Evolutionary conservation across 1,140 invertebrate species (phyloP).

Genomic region (Anagrus nilaparvatae): DNA sequence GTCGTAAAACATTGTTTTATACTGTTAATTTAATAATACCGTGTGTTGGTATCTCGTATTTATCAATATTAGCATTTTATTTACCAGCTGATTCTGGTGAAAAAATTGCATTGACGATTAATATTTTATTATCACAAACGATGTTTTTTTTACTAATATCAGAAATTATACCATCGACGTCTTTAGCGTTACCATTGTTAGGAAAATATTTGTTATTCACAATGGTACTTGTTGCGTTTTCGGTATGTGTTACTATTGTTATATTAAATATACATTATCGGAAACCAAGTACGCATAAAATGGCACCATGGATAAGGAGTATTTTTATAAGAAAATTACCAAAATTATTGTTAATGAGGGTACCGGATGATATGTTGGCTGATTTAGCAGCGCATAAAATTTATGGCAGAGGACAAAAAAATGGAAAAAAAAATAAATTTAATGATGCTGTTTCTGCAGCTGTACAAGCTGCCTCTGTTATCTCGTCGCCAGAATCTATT

Average conservation of each 20-base stretch:
- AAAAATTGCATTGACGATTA: slow-evolving; percentile 96
- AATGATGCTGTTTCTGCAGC: slow-evolving; percentile 53
- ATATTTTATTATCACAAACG: slow-evolving; percentile 95
- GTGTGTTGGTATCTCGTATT: slow-evolving; percentile 84
- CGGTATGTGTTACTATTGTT: slow-evolving; percentile 93
- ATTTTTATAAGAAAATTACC: slow-evolving; percentile 82
- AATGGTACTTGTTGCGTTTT: slow-evolving; percentile 93
- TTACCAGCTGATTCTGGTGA: slow-evolving; percentile 97
- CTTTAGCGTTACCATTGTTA: slow-evolving; percentile 87
- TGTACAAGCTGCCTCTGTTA: slow-evolving; percentile 42
- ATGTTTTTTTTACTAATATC: slow-evolving; percentile 99
- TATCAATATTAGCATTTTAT: slow-evolving; percentile 92
- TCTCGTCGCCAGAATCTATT: slow-evolving; percentile 66
- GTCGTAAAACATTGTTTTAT: slow-evolving; percentile 92
- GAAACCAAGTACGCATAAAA: slow-evolving; percentile 95
- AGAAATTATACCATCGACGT: slow-evolving; percentile 97
- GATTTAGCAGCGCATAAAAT: slow-evolving; percentile 73
- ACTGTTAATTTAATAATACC: slow-evolving; percentile 93
- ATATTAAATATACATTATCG: slow-evolving; percentile 99
- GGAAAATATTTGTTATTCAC: slow-evolving; percentile 99
- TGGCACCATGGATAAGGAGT: slow-evolving; percentile 82
- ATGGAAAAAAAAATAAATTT: slow-evolving; percentile 53
- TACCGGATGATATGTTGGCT: slow-evolving; percentile 68
- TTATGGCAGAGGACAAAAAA: slow-evolving; percentile 40
- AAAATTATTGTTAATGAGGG: slow-evolving; percentile 74